Evolutionary conservation across 2,888 invertebrate species (phyloP).

Genomic region (Andrena dorsata): DNA sequence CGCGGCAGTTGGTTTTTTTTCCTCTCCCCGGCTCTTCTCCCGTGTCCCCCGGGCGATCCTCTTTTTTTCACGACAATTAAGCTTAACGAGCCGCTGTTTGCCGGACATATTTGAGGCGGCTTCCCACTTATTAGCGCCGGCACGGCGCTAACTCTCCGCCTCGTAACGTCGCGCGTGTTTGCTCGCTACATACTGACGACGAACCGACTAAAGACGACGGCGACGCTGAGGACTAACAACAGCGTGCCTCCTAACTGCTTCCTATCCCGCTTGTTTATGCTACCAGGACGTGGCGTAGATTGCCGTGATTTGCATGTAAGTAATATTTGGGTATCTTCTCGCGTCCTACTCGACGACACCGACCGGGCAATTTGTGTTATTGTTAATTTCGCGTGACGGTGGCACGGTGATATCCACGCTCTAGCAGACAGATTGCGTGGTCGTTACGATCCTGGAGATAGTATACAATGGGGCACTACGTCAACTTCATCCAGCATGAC

Average conservation of each 20-base stretch:
- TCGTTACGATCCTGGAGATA: neutral
- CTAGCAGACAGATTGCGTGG: conserved; percentile 1
- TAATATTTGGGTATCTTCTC: conserved; percentile 18
- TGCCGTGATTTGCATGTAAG: conserved; percentile 42
- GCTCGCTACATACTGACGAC: conserved; percentile 70
- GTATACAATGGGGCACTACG: neutral
- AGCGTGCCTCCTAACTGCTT: conserved; percentile 47
- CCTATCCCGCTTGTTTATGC: conserved; percentile 53
- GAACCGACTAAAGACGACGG: conserved; percentile 53
- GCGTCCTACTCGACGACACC: neutral
- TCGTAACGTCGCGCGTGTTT: conserved; percentile 74
- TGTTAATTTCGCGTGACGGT: conserved; percentile 11
- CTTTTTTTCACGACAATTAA: conserved; percentile 76
- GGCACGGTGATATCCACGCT: neutral
- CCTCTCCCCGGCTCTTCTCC: conserved; percentile 5
- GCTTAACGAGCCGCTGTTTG: conserved; percentile 78
- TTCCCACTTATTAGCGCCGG: conserved; percentile 79
- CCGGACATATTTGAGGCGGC: conserved; percentile 77
- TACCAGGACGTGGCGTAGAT: conserved; percentile 22
- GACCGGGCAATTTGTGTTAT: conserved; percentile 13
- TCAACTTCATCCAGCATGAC: neutral
- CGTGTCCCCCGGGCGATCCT: conserved; percentile 21
- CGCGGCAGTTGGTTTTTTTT: conserved; percentile 41
- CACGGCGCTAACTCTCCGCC: conserved; percentile 73
- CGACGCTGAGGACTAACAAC: conserved; percentile 22